A percentile compares a stretch with the other conserved stretches of the same genome.
Evolutionary conservation across 2,113 vertebrate genomes (phyloP).

Genomic region (Thomomys bottae): DNA sequence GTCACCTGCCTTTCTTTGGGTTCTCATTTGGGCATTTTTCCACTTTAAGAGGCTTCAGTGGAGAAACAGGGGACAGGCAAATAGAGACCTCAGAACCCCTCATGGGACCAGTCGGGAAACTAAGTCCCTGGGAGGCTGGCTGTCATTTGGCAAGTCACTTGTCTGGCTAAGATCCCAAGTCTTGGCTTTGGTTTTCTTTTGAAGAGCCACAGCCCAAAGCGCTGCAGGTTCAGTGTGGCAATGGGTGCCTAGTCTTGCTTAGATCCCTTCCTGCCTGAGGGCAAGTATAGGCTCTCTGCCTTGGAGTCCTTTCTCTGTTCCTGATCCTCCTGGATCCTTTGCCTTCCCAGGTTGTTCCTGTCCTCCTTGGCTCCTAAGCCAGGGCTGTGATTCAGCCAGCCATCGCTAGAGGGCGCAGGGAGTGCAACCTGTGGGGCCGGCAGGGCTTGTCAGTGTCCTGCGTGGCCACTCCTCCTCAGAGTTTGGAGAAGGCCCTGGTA

Average conservation of each 20-base stretch:
- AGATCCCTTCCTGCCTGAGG: neutral
- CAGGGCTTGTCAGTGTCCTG: neutral
- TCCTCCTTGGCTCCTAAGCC: neutral
- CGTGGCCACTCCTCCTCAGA: neutral
- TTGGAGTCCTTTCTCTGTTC: neutral
- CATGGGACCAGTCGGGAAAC: neutral
- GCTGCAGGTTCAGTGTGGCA: neutral
- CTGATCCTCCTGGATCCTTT: neutral
- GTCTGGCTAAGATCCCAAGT: neutral
- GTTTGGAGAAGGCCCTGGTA: neutral
- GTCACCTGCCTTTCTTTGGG: neutral
- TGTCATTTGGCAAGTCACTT: neutral
- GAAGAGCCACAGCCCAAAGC: conserved; percentile 87
- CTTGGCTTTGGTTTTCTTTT: conserved; percentile 49
- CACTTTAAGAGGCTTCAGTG: neutral
- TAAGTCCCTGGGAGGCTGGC: neutral
- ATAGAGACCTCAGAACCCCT: neutral
- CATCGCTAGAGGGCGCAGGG: conserved; percentile 87
- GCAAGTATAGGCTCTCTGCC: neutral
- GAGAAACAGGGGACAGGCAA: neutral
- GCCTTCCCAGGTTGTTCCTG: neutral
- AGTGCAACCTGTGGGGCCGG: conserved; percentile 75
- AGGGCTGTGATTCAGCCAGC: conserved; percentile 35
- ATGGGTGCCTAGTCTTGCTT: neutral
- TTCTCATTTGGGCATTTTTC: neutral